Evolutionary conservation across 2,888 invertebrate species (phyloP).

Genomic region (Isoperla grammatica): DNA sequence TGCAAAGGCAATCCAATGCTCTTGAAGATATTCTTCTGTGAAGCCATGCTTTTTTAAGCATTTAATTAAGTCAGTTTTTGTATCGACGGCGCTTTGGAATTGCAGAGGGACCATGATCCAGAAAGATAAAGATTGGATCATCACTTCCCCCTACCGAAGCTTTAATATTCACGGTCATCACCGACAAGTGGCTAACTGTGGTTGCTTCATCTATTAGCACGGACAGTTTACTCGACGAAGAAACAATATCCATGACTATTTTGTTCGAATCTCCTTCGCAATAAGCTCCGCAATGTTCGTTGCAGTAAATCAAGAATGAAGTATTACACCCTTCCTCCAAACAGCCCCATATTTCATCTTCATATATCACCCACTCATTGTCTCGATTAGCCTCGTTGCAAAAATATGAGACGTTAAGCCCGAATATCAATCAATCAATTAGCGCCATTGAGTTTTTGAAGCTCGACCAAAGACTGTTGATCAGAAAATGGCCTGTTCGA

Average conservation of each 20-base stretch:
- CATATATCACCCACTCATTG: too few relatives aligned
- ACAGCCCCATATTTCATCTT: too few relatives aligned
- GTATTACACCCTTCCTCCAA: too few relatives aligned
- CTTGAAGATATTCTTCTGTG: conserved; percentile 22
- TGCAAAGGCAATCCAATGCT: conserved; percentile 23
- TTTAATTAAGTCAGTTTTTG: conserved; percentile 1
- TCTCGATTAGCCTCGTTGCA: too few relatives aligned
- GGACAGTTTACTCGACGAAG: conserved; percentile 1
- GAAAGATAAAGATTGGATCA: conserved; percentile 6
- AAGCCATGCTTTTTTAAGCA: conserved; percentile 20
- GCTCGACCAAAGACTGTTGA: background rate
- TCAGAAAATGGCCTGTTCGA: background rate
- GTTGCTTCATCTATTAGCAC: conserved; percentile 16
- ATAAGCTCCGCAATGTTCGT: too few relatives aligned
- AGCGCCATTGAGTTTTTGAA: background rate
- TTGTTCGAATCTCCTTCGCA: too few relatives aligned
- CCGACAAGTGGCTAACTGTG: background rate
- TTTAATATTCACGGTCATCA: conserved; percentile 5
- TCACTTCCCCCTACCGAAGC: background rate
- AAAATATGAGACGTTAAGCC: too few relatives aligned
- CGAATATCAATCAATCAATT: background rate
- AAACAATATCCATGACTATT: background rate
- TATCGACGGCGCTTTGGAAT: conserved; percentile 5
- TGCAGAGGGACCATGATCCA: conserved; percentile 6
- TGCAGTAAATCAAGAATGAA: too few relatives aligned